phyloP scores from a whole-genome alignment of 2,888 invertebrate genomes.

The Sylvicola cinctus region DNA sequence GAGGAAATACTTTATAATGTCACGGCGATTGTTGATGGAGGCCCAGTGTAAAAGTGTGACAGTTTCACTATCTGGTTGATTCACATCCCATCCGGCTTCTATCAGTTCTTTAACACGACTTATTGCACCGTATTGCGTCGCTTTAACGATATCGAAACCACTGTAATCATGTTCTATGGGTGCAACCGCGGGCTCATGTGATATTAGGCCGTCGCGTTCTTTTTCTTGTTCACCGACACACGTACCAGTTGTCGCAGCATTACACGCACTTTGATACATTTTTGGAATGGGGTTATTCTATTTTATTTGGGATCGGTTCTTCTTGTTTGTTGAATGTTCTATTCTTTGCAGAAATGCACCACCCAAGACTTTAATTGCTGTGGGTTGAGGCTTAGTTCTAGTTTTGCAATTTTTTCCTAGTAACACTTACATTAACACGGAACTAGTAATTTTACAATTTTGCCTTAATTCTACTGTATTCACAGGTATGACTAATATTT shows the following conservation, averaged over 20 bases:
- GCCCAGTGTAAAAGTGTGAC: constrained; percentile 99
- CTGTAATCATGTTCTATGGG: constrained; percentile 52
- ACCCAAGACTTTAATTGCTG: too few relatives aligned
- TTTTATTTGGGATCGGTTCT: not conserved
- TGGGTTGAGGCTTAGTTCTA: too few relatives aligned
- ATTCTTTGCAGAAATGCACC: too few relatives aligned
- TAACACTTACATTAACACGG: too few relatives aligned
- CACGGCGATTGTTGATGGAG: constrained; percentile 89
- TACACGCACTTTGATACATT: constrained; percentile 54
- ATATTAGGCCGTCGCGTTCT: constrained; percentile 37
- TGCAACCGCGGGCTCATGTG: constrained; percentile 38
- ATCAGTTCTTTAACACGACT: constrained; percentile 66
- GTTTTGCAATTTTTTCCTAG: too few relatives aligned
- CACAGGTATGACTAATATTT: too few relatives aligned
- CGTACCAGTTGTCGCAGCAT: constrained; percentile 42
- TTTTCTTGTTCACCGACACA: constrained; percentile 35
- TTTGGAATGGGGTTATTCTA: not conserved
- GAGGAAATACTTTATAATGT: constrained; percentile 76
- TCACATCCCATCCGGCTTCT: constrained; percentile 85
- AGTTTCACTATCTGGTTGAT: constrained; percentile 83
- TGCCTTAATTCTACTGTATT: too few relatives aligned
- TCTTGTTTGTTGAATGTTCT: not conserved
- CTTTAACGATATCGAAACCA: constrained; percentile 81
- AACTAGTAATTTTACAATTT: too few relatives aligned
- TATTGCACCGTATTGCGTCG: constrained; percentile 89